Conservation (phyloP, 2,113 vertebrate genomes). For the Anoura caudifer region DNA sequence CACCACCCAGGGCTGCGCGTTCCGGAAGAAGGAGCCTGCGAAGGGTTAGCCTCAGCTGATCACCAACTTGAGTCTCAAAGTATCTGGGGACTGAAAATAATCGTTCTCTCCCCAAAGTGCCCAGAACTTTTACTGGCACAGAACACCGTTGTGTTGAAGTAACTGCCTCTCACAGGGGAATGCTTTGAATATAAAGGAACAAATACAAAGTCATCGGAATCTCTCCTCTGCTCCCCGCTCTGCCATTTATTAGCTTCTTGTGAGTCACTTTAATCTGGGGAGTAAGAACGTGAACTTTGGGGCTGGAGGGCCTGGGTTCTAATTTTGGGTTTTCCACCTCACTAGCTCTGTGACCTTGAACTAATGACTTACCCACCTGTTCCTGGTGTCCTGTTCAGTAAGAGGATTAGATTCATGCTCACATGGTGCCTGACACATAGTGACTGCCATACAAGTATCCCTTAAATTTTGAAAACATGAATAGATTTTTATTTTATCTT, state of each 20-base stretch:
- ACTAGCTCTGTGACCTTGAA: neutral
- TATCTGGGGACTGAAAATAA: neutral
- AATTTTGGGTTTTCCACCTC: neutral
- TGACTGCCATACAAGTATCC: neutral
- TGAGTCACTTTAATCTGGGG: neutral
- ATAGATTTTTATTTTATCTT: too few species aligned
- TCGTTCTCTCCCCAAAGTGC: neutral
- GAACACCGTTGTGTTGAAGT: too few species aligned
- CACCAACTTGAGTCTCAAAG: too few species aligned
- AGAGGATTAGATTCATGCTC: neutral
- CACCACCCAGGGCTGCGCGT: rapidly evolving
- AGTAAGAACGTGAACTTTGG: neutral
- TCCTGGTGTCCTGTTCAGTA: neutral
- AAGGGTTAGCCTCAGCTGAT: neutral
- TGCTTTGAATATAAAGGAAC: too few species aligned
- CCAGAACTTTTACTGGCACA: neutral
- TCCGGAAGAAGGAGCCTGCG: neutral
- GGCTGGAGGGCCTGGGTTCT: neutral
- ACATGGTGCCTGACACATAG: neutral
- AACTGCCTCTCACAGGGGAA: neutral
- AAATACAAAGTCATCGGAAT: neutral
- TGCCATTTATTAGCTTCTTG: neutral
- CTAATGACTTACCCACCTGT: neutral
- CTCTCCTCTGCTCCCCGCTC: neutral
- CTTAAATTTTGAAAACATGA: neutral